Evolutionary conservation across 2,113 vertebrate genomes (phyloP).

Genomic region (Dryoscopus gambensis): DNA sequence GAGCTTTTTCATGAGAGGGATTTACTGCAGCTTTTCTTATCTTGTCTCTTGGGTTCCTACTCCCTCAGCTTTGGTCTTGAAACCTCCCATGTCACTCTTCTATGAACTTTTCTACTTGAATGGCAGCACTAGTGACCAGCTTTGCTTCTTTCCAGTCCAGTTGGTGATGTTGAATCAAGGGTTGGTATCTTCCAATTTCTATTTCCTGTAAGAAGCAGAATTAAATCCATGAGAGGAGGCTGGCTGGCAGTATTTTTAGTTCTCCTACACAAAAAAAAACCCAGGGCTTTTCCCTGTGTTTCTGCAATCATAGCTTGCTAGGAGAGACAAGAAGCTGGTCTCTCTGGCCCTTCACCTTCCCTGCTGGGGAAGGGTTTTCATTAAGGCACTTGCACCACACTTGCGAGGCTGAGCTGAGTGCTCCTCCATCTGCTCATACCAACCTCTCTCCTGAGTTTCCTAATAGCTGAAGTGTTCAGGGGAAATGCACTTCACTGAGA

Average conservation of each 20-base stretch:
- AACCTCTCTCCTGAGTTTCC: neutral
- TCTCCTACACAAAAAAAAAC: neutral
- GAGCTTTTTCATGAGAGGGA: neutral
- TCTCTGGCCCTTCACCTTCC: neutral
- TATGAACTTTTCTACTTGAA: neutral
- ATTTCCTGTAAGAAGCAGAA: neutral
- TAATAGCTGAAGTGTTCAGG: neutral
- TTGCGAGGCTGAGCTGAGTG: rapidly evolving
- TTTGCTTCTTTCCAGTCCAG: neutral
- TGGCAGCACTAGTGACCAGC: neutral
- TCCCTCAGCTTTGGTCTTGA: neutral
- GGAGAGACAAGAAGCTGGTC: neutral
- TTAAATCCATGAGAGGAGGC: neutral
- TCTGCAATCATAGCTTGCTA: neutral
- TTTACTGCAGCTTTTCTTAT: neutral
- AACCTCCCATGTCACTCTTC: neutral
- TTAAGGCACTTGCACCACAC: rapidly evolving
- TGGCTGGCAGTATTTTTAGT: neutral
- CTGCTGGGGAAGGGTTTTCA: neutral
- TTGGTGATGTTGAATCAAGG: neutral
- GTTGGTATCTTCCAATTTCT: neutral
- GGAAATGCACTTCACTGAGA: neutral
- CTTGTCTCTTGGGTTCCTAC: neutral
- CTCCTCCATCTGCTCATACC: neutral
- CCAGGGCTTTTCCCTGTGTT: neutral